A percentile compares a stretch with the other conserved stretches of the same genome.
phyloP scores from a whole-genome alignment of 2,113 vertebrate genomes.

The Rhinoderma darwinii region DNA sequence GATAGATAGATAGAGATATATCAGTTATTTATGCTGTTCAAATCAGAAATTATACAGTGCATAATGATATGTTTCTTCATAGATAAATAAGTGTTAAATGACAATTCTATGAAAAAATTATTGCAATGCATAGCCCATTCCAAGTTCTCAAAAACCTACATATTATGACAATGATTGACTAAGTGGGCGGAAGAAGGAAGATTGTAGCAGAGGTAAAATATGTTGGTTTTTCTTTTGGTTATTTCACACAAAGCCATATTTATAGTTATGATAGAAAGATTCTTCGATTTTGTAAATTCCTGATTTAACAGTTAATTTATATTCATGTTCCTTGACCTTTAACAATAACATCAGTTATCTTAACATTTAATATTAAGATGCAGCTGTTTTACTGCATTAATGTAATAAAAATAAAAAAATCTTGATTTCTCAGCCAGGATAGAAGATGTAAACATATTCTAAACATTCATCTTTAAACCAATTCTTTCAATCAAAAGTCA shows the following conservation, averaged over 20 bases:
- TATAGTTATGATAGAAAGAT: neutral
- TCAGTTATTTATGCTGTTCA: neutral
- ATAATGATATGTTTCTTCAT: neutral
- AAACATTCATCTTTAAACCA: neutral
- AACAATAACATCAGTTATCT: neutral
- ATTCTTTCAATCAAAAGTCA: neutral
- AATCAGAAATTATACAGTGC: neutral
- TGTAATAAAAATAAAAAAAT: too few species aligned
- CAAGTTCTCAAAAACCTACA: neutral
- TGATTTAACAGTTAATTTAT: neutral
- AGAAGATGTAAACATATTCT: neutral
- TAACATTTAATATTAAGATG: neutral
- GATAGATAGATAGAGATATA: neutral
- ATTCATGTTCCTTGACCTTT: neutral
- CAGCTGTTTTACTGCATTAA: too few species aligned
- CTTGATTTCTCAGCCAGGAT: neutral
- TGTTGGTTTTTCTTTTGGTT: neutral
- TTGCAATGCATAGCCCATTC: neutral
- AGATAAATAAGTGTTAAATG: conserved; percentile 3
- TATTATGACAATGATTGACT: neutral
- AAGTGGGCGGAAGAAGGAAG: neutral
- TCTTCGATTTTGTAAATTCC: neutral
- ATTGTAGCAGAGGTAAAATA: neutral
- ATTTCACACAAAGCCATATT: neutral
- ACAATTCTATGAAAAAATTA: conserved; percentile 1